Evolutionary conservation across 92 coral and sea anemone genomes (phyloP), one percentile per base, ranked within the genome.

Genomic region (Epizoanthus illoricatus): DNA sequence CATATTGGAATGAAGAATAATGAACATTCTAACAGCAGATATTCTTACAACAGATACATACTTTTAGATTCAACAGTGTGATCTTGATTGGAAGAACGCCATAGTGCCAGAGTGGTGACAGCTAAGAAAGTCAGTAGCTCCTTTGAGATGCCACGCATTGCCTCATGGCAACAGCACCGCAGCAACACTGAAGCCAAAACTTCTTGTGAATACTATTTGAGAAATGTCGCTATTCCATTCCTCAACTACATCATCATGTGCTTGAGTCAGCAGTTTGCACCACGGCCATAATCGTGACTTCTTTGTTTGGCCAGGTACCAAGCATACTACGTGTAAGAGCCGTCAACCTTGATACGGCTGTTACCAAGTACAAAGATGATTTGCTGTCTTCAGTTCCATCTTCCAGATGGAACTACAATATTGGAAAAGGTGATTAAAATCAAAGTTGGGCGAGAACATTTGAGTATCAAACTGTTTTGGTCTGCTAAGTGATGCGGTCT

Each of bases 401-500:
- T 69, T 81, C 73, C 21, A 79, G 54, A 79, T 63, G 84, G 84
- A 79, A 61, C 84, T 64, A 42, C 19, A 9, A 20, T 59, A 60
- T 4, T 58, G 71, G 79, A 81, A 33, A 69, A 80, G 68, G 75
- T 60, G 45, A 70, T 79, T 56, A 85, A 85, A 41, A 41, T 40
- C 49, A 28, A 69, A 64, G 61, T 64, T 71, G 61, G 75, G 76
- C 42, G 84, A 76, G 56, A 85, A 85, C 47, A 71, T 67, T 55
- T 68, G 63, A 66, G 65, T 65, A 85, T 68, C 84, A 52, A 85
- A 63, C 76, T 55, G 84, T 47, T 85, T 78, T 70, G 80, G 84
- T 59, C 80, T 85, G 49, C 74, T 71, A 36, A 69, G 63, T 49
- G 84, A 85, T 73, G 73, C 79, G 79, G 88, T 79, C 39, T 85